Percentiles rank a stretch among this genome's conserved stretches.
These are phyloP conservation scores for Neodiprion fabricii DNA, from an alignment of 1,140 invertebrate genomes.

Conservation along the genomic window DNA sequence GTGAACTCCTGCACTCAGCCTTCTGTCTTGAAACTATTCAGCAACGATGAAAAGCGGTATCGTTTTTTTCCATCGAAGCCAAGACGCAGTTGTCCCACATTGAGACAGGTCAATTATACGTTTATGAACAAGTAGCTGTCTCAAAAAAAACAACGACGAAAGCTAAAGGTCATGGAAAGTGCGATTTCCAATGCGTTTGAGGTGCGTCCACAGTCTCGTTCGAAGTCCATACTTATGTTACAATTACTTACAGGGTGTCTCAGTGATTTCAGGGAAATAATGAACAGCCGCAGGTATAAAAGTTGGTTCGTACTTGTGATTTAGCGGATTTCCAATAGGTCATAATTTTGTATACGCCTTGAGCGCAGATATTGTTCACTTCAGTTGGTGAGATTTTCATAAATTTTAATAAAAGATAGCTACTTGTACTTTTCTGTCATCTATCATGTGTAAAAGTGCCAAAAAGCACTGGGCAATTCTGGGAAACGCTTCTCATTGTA, in stretches of 20 bases:
- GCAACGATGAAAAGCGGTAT: background rate
- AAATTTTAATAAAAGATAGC: too few relatives aligned
- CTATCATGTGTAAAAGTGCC: too few relatives aligned
- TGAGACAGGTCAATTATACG: too few relatives aligned
- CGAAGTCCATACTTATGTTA: background rate
- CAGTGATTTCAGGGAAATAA: too few relatives aligned
- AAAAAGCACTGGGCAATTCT: background rate
- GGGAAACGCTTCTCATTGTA: background rate
- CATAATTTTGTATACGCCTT: too few relatives aligned
- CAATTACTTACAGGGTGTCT: background rate
- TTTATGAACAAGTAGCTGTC: too few relatives aligned
- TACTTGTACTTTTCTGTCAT: too few relatives aligned
- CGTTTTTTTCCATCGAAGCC: background rate
- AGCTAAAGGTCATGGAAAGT: conserved; percentile 1
- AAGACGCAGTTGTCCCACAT: background rate
- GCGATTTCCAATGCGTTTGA: background rate
- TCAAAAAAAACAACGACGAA: background rate
- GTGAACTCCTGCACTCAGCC: background rate
- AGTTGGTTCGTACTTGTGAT: too few relatives aligned
- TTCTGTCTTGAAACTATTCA: background rate
- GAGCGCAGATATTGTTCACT: too few relatives aligned
- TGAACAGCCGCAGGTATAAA: too few relatives aligned
- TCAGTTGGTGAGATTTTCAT: too few relatives aligned
- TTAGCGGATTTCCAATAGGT: too few relatives aligned
- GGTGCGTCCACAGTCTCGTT: background rate